These are phyloP conservation scores for Coreius guichenoti DNA, from an alignment of 2,797 vertebrate species.

Conservation along the genomic window DNA sequence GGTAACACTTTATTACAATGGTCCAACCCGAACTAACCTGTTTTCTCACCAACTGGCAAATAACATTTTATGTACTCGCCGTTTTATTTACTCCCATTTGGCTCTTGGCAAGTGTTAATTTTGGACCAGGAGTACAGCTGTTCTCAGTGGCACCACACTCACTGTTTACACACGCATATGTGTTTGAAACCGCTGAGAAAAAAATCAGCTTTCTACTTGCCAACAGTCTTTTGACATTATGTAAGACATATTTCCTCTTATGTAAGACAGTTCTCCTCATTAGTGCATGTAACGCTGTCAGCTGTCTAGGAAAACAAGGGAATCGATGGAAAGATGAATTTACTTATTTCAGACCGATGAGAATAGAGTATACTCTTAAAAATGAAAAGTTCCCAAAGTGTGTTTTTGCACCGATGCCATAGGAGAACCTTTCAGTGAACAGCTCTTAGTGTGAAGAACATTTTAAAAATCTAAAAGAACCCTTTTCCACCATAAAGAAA, in stretches of 20 bases:
- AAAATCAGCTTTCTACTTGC: not conserved
- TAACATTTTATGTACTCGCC: not conserved
- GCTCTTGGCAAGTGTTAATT: not conserved
- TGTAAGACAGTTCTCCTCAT: not conserved
- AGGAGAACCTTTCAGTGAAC: not conserved
- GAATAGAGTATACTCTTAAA: not conserved
- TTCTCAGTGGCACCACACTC: not conserved
- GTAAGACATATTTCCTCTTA: constrained; percentile 6
- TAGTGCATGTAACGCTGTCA: not conserved
- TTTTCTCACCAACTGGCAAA: not conserved
- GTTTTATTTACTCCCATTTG: constrained; percentile 3
- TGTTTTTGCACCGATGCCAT: not conserved
- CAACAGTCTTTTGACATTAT: not conserved
- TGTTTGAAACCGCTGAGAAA: not conserved
- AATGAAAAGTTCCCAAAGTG: not conserved
- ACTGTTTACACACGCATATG: not conserved
- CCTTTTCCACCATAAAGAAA: not conserved
- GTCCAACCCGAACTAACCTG: not conserved
- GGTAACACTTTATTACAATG: not conserved
- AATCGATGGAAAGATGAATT: not conserved
- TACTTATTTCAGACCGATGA: not conserved
- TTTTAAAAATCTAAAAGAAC: not conserved
- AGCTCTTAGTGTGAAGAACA: not conserved
- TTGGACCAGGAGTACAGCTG: not conserved
- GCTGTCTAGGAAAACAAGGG: not conserved